These are phyloP conservation scores for Caenorhabditis brenneri DNA, from an alignment of 1,140 invertebrate species.

Conservation along the genomic window DNA sequence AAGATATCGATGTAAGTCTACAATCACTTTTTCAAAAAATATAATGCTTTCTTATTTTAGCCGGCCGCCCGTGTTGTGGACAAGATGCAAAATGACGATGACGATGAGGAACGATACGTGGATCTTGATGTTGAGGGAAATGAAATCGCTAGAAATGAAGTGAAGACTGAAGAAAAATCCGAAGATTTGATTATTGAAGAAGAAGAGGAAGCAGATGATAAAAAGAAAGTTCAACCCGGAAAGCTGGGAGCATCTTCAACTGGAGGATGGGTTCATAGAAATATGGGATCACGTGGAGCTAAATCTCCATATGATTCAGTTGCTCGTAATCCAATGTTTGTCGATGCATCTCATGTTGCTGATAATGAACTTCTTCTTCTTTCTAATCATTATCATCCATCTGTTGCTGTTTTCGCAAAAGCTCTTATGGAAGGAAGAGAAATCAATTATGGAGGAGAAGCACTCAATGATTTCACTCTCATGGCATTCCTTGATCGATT, in stretches of 20 bases:
- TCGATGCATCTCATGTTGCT: constrained; percentile 77
- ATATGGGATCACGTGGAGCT: constrained; percentile 50
- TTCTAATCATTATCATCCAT: constrained; percentile 84
- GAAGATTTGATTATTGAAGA: constrained; percentile 60
- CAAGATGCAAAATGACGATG: constrained; percentile 71
- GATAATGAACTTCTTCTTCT: constrained; percentile 80
- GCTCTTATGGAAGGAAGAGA: constrained; percentile 78
- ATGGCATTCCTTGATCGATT: constrained; percentile 90
- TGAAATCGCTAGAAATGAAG: constrained; percentile 33
- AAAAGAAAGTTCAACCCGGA: constrained; percentile 36
- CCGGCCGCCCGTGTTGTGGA: constrained; percentile 7
- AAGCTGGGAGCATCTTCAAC: background rate
- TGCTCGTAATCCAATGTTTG: constrained; percentile 82
- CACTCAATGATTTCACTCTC: constrained; percentile 86
- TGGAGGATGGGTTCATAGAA: constrained; percentile 46
- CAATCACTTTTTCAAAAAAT: too few species aligned
- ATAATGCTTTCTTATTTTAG: constrained; percentile 7
- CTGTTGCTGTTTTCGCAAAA: constrained; percentile 84
- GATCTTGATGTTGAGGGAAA: constrained; percentile 66
- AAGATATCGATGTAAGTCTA: constrained; percentile 54
- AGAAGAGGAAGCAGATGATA: constrained; percentile 38
- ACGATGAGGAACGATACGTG: constrained; percentile 72
- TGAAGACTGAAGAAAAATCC: constrained; percentile 61
- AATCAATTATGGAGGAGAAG: constrained; percentile 87
- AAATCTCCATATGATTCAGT: constrained; percentile 77